A percentile compares a stretch with the other conserved stretches of the same genome.
These are phyloP conservation scores for Fratercula arctica DNA, from an alignment of 2,797 vertebrate species.

Conservation along the genomic window DNA sequence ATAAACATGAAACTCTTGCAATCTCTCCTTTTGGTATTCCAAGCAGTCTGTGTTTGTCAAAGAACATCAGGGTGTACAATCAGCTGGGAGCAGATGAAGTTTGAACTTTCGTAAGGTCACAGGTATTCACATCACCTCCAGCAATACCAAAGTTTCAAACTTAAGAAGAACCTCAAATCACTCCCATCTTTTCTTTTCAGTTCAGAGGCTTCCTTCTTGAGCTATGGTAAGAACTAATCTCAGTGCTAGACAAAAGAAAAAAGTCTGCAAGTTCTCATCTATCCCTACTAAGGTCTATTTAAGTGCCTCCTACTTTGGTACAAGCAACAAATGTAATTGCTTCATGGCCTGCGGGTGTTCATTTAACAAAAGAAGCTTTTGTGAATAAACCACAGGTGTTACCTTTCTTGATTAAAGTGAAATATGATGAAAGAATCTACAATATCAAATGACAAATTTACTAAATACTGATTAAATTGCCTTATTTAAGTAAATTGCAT, in stretches of 20 bases:
- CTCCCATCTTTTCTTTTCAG: slow-evolving; percentile 68
- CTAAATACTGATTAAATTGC: slow-evolving; percentile 75
- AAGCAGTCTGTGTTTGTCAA: background rate
- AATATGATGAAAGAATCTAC: slow-evolving; percentile 80
- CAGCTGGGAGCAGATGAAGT: slow-evolving; percentile 39
- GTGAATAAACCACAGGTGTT: slow-evolving; percentile 81
- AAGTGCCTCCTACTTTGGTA: slow-evolving; percentile 76
- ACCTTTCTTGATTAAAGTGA: slow-evolving; percentile 79
- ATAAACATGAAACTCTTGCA: background rate
- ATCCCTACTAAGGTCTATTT: slow-evolving; percentile 76
- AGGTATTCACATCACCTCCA: slow-evolving; percentile 71
- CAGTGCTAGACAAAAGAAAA: slow-evolving; percentile 76
- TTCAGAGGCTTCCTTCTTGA: slow-evolving; percentile 74
- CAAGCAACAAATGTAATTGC: slow-evolving; percentile 83
- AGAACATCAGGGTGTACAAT: background rate
- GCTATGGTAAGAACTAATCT: slow-evolving; percentile 77
- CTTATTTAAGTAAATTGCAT: slow-evolving; percentile 76
- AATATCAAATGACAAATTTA: slow-evolving; percentile 77
- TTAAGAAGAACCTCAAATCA: slow-evolving; percentile 61
- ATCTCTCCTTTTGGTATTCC: background rate
- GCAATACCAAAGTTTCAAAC: slow-evolving; percentile 62
- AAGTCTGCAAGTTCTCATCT: slow-evolving; percentile 74
- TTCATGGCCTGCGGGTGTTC: slow-evolving; percentile 79
- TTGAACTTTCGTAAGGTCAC: slow-evolving; percentile 52
- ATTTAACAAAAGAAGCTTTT: slow-evolving; percentile 79